Base-by-base conservation (phyloP, 2,797 vertebrate genomes). In the Hemitrygon akajei region DNA sequence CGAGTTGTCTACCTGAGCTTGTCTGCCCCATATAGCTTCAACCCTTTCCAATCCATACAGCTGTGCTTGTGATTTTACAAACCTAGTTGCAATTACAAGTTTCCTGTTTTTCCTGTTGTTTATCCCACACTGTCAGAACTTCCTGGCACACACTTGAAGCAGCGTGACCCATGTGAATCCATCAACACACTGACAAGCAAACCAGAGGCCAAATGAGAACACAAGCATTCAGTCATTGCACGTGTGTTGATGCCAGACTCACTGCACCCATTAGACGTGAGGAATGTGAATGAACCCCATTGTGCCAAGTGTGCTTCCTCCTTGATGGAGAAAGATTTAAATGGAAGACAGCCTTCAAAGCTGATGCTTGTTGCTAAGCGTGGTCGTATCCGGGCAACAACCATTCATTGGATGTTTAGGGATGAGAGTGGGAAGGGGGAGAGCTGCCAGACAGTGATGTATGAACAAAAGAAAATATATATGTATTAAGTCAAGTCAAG, bases 181-280 rank as follows among this genome's bases (percentile, higher is more conserved):
- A 91, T 91, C 37, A n/a, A 11, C 30, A n/a, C 25, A n/a, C 87
- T 69, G 58, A 63, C 87, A 66, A 91, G 87, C n/a, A 91, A 91
- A 37, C n/a, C 60, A 27, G 87, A 10, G 30, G 34, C 34, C 87
- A 63, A 69, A 34, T 37, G 86, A 4, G 87, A 91, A 91, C 34
- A 91, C 60, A 69, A 37, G 30, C 18, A 16, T 34, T n/a, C 60
- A 66, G 27, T 91, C 63, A 22, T 37, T 20, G 9, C 60, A 69
- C 34, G 7, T 91, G 87, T 10, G 18, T 91, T 69, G 34, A 66
- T 6, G 63, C 87, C 87, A 91, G 63, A 69, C 69, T n/a, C 34
- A 63, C 20, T 69, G 16, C 47, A 69, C 60, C n/a, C 60, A 5
- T 66, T 69, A 69, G n/a, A 63, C 34, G 12, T 69, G n/a, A 37